Evolutionary conservation across 2,888 invertebrate genomes (phyloP).

Genomic region (Trissonchulus latispiculum): DNA sequence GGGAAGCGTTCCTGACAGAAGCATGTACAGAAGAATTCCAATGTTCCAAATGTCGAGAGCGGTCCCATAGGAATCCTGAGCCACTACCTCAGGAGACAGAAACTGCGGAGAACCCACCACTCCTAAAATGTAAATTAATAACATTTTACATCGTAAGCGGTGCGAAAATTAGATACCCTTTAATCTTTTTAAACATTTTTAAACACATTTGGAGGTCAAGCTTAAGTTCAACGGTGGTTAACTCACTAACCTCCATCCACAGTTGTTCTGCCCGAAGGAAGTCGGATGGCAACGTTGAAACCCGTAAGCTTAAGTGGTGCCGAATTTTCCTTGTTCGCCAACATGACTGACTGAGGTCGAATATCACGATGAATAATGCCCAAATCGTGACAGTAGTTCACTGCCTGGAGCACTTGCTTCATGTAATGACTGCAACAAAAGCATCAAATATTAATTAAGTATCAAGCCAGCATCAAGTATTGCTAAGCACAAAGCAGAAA

Average conservation of each 20-base stretch:
- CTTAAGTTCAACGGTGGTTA: no score
- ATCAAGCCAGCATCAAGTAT: no score
- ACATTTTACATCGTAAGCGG: no score
- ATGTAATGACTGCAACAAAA: constrained; percentile 76
- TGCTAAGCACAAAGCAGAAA: no score
- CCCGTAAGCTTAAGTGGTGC: constrained; percentile 96
- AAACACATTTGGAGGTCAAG: no score
- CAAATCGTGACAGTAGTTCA: constrained; percentile 94
- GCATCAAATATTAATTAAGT: background rate
- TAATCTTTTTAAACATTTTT: no score
- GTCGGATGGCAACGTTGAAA: constrained; percentile 87
- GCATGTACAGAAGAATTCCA: constrained; percentile 81
- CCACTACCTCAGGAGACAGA: constrained; percentile 95
- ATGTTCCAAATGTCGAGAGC: constrained; percentile 97
- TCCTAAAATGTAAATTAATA: no score
- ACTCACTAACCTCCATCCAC: no score
- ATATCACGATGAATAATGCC: constrained; percentile 95
- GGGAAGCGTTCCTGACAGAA: constrained; percentile 84
- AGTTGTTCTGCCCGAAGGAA: constrained; percentile 51
- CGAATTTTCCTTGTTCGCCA: constrained; percentile 92
- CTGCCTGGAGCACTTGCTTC: constrained; percentile 90
- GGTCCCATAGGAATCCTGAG: constrained; percentile 66
- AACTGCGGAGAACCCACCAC: constrained; percentile 91
- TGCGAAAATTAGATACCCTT: no score
- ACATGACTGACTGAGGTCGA: constrained; percentile 86